Percentiles rank a stretch among this genome's conserved stretches.
These are phyloP conservation scores for Tetramorium alpestre DNA, from an alignment of 1,140 invertebrate species.

Conservation along the genomic window DNA sequence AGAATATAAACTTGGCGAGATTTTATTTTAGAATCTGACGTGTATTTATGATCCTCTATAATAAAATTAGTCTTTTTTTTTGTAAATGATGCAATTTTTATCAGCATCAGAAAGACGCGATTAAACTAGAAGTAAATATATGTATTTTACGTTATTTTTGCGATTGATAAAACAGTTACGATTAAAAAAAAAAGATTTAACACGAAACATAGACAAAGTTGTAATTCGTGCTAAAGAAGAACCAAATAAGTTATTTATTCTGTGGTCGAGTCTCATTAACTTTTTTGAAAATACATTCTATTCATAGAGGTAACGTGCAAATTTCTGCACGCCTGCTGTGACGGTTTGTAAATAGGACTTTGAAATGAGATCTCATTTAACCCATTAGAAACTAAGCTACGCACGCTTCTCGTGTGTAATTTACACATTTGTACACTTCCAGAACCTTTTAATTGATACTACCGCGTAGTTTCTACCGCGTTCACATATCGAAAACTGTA, in stretches of 20 bases:
- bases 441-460: slow-evolving; percentile 32
- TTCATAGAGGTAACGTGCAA: neutral
- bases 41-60: neutral
- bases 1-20: neutral
- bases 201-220: neutral
- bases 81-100: neutral
- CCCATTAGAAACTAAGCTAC: slow-evolving; percentile 27
- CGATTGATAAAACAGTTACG: neutral
- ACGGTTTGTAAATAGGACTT: slow-evolving; percentile 26
- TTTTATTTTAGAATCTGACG: neutral
- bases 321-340: slow-evolving; percentile 4
- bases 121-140: neutral
- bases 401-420: neutral
- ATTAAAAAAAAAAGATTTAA: neutral
- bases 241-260: slow-evolving; percentile 16
- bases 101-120: neutral
- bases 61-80: neutral
- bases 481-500: neutral
- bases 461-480: neutral
- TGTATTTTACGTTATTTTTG: neutral
- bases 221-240: neutral
- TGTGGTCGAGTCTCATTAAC: neutral
- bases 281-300: slow-evolving; percentile 7
- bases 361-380: slow-evolving; percentile 27
- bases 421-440: slow-evolving; percentile 20